These are phyloP conservation scores for Baronia brevicornis DNA, from an alignment of 2,888 invertebrate species.

Conservation along the genomic window DNA sequence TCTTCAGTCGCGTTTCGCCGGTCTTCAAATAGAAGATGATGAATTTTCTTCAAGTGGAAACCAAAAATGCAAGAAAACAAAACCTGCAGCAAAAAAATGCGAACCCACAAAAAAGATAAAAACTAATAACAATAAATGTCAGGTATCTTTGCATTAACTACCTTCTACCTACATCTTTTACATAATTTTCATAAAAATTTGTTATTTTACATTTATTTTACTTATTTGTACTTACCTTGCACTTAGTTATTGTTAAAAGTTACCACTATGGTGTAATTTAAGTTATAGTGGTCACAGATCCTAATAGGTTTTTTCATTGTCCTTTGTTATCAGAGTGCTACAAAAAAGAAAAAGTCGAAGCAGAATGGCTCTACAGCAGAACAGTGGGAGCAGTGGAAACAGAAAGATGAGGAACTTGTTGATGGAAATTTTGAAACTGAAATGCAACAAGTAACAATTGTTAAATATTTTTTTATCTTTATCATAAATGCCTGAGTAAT, in stretches of 20 bases:
- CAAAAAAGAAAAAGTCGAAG: constrained; percentile 67
- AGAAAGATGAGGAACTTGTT: constrained; percentile 81
- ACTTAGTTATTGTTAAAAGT: too few species aligned
- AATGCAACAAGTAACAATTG: constrained; percentile 78
- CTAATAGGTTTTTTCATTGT: constrained; percentile 5
- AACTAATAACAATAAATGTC: constrained; percentile 34
- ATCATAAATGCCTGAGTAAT: neutral
- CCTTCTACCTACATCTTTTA: too few species aligned
- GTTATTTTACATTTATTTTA: constrained; percentile 12
- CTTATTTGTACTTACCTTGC: too few species aligned
- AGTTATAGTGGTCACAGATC: too few species aligned
- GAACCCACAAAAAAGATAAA: constrained; percentile 54
- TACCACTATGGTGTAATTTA: too few species aligned
- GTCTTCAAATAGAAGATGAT: constrained; percentile 84
- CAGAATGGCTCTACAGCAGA: constrained; percentile 57
- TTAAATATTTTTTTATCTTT: constrained; percentile 34
- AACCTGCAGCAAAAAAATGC: constrained; percentile 43
- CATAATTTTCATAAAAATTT: too few species aligned
- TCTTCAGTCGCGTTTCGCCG: constrained; percentile 83
- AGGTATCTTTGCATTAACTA: constrained; percentile 29
- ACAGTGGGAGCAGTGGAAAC: constrained; percentile 85
- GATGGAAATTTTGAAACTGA: constrained; percentile 76
- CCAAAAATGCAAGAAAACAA: constrained; percentile 59
- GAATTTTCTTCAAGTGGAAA: constrained; percentile 55
- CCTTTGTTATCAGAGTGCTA: constrained; percentile 9